Conservation (phyloP, 2,888 invertebrate genomes). For the Geotrupes spiniger region DNA sequence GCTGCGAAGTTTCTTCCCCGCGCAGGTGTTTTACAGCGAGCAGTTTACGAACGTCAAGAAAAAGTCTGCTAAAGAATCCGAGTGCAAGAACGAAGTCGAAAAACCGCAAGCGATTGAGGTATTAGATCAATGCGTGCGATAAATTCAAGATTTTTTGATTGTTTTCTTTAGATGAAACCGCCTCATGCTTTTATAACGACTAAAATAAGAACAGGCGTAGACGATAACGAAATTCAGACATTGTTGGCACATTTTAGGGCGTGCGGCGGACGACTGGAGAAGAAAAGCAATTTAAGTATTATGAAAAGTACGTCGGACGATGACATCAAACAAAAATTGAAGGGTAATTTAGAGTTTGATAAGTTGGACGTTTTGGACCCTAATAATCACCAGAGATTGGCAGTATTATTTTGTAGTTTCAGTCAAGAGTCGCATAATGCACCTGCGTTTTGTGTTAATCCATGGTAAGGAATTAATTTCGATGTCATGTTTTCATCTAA, state of each 20-base stretch:
- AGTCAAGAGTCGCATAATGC: constrained; percentile 72
- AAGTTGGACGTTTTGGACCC: constrained; percentile 71
- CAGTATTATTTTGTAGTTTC: constrained; percentile 87
- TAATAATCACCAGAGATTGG: constrained; percentile 79
- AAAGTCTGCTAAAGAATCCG: constrained; percentile 30
- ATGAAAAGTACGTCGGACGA: constrained; percentile 37
- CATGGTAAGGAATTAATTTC: constrained; percentile 66
- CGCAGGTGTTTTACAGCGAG: constrained; percentile 69
- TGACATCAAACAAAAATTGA: constrained; percentile 34
- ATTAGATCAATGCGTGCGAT: not conserved
- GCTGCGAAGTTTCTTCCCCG: constrained; percentile 69
- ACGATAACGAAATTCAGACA: constrained; percentile 65
- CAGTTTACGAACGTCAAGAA: constrained; percentile 52
- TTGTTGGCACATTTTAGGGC: constrained; percentile 84
- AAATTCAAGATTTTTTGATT: not conserved
- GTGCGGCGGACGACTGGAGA: constrained; percentile 67
- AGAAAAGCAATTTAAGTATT: constrained; percentile 31
- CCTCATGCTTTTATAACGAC: constrained; percentile 72
- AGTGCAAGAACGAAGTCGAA: constrained; percentile 13
- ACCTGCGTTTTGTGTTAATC: constrained; percentile 86
- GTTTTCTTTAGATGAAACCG: constrained; percentile 50
- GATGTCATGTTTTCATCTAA: too few species aligned
- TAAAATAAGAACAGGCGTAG: constrained; percentile 65
- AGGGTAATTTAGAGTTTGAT: constrained; percentile 18
- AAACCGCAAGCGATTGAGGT: constrained; percentile 17